Conservation (phyloP, 2,888 invertebrate genomes). For the Calephelis perditalis region DNA sequence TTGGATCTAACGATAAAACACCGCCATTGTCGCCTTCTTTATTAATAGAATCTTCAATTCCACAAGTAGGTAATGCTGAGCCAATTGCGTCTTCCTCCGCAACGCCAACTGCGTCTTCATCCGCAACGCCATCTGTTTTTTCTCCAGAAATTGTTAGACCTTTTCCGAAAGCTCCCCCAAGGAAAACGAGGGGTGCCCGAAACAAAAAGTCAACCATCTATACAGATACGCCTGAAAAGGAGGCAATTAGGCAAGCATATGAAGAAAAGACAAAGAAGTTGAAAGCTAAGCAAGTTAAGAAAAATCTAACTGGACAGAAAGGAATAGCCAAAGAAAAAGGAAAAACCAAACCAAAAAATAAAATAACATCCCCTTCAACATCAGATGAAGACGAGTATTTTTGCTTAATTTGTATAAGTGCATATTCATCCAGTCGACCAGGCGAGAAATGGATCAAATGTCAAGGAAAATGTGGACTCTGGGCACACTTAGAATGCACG, state of each 20-base stretch:
- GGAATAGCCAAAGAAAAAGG: background rate
- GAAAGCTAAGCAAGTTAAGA: background rate
- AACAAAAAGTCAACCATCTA: background rate
- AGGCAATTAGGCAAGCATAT: background rate
- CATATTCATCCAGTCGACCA: background rate
- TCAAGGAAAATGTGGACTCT: background rate
- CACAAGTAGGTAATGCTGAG: background rate
- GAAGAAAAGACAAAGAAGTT: background rate
- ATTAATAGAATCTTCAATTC: no score
- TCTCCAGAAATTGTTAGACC: background rate
- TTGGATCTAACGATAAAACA: no score
- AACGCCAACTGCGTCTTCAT: background rate
- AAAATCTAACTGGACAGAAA: background rate
- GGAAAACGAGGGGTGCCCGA: background rate
- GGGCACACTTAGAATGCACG: background rate
- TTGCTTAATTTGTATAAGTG: background rate
- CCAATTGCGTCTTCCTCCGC: background rate
- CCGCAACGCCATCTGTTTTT: background rate
- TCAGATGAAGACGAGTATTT: background rate
- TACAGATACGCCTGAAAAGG: background rate
- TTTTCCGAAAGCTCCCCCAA: background rate
- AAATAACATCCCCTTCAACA: background rate
- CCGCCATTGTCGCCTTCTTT: no score
- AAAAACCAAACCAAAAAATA: background rate
- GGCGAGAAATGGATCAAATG: background rate